Conservation (phyloP, 2,888 invertebrate genomes). For the Athalia circularis region DNA sequence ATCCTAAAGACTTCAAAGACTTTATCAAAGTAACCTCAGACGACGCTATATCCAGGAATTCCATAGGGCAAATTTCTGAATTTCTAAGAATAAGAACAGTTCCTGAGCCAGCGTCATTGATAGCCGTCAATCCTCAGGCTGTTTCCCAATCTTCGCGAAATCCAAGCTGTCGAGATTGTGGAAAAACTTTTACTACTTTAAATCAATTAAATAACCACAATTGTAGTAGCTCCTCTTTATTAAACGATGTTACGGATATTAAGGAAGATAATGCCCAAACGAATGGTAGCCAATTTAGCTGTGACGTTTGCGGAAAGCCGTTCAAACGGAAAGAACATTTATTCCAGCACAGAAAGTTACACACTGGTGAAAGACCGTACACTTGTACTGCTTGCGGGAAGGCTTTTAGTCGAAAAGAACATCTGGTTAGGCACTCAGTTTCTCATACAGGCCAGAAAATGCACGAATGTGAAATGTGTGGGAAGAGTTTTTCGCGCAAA, state of each 20-base stretch:
- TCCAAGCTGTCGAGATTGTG: conserved; percentile 69
- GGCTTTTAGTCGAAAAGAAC: conserved; percentile 83
- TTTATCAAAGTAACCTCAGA: conserved; percentile 64
- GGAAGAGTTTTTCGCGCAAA: conserved; percentile 77
- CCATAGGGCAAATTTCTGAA: conserved; percentile 71
- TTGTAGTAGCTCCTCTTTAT: conserved; percentile 58
- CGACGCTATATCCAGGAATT: conserved; percentile 66
- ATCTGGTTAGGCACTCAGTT: conserved; percentile 80
- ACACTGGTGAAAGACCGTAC: conserved; percentile 81
- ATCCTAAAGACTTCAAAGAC: conserved; percentile 67
- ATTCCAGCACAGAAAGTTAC: conserved; percentile 81
- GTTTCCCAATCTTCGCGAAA: conserved; percentile 65
- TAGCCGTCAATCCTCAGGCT: conserved; percentile 69
- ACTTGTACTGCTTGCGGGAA: conserved; percentile 81
- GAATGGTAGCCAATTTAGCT: conserved; percentile 70
- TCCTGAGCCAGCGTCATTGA: conserved; percentile 64
- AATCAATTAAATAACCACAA: conserved; percentile 67
- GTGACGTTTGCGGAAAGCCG: conserved; percentile 79
- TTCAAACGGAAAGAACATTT: conserved; percentile 84
- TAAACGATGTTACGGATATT: conserved; percentile 53
- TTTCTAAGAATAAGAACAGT: conserved; percentile 69
- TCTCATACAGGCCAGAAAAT: conserved; percentile 83
- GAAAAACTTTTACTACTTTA: conserved; percentile 66
- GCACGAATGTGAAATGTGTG: conserved; percentile 80
- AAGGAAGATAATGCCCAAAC: conserved; percentile 58